Evolutionary conservation across 1,140 invertebrate genomes (phyloP), one percentile per base, ranked within the genome.

Genomic region (Neodiprion lecontei): DNA sequence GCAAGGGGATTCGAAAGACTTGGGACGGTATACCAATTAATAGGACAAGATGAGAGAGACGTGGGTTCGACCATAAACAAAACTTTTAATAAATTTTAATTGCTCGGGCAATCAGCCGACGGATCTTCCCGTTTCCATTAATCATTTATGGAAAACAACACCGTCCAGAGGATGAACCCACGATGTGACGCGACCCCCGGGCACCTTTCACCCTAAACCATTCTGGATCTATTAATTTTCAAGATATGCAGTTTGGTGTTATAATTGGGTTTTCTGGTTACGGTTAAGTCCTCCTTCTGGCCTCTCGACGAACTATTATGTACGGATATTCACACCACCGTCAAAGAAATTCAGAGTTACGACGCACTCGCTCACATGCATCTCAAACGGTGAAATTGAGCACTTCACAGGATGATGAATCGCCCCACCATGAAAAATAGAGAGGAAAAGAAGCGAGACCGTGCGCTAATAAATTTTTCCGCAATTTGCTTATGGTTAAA

Each of bases 31-130:
- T 61, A 17, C 53, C 9, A 61, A 61, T 61, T 61, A 61, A 61
- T 61, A 61, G 53, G 53, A 17, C 53, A 61, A 61, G n/a, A 61
- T 17, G 53, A 61, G 11, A 14, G 67, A 23, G 67, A 69, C 40
- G 67, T 14, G 67, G 67, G 67, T 69, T 14, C 23, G 7, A 69
- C 9, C 67, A 69, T 69, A 69, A 69, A 69, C 67, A 7, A 69
- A 69, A 69, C 67, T 69, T 69, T 69, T 69, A 69, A 69, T 69
- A 69, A 69, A 69, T 69, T 69, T 69, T 69, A 69, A 69, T 69
- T 69, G 67, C 67, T 47, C 40, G 21, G 67, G 14, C 67, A 69
- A 69, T 69, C 67, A 69, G 67, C 67, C 21, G 11, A 3, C 11
- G 40, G 21, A 61, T 61, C 53, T 69, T 47, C 21, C 67, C 40